A percentile compares a stretch with the other conserved stretches of the same genome.
Conservation (phyloP, 2,888 invertebrate species). For the Alcis repandata region DNA sequence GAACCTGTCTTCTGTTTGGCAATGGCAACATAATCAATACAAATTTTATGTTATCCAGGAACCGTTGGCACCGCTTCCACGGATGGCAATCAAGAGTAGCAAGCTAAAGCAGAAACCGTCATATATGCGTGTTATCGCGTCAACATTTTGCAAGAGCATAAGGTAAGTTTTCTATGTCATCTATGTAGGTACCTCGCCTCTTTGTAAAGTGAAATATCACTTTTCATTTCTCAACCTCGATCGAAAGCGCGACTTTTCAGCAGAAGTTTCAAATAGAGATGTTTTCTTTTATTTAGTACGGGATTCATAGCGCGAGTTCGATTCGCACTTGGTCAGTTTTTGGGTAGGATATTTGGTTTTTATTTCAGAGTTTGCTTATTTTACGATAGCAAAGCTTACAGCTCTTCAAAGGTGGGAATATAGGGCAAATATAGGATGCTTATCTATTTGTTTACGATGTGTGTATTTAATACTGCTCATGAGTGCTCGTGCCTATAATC, state of each 20-base stretch:
- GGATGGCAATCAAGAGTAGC: slow-evolving; percentile 71
- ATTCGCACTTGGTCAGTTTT: not conserved
- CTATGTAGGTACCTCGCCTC: not conserved
- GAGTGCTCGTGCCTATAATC: not conserved
- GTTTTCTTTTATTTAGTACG: not conserved
- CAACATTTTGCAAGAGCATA: slow-evolving; percentile 54
- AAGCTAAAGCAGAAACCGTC: slow-evolving; percentile 67
- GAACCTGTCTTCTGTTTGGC: too few species aligned
- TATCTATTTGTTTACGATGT: not conserved
- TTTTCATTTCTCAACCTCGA: not conserved
- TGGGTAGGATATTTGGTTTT: not conserved
- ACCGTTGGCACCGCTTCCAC: slow-evolving; percentile 29
- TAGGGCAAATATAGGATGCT: too few species aligned
- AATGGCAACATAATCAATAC: too few species aligned
- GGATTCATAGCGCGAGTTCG: not conserved
- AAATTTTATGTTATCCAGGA: not conserved
- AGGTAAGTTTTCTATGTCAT: not conserved
- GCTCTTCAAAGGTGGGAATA: too few species aligned
- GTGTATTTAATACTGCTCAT: slow-evolving; percentile 1
- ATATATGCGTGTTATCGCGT: slow-evolving; percentile 61
- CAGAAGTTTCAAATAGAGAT: too few species aligned
- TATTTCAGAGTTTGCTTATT: too few species aligned
- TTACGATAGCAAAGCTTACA: too few species aligned
- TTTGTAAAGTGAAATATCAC: not conserved
- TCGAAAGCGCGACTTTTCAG: too few species aligned